Evolutionary conservation across 1,140 invertebrate species (phyloP), one percentile per base, ranked within the genome.

Genomic region (Sinella curviseta): DNA sequence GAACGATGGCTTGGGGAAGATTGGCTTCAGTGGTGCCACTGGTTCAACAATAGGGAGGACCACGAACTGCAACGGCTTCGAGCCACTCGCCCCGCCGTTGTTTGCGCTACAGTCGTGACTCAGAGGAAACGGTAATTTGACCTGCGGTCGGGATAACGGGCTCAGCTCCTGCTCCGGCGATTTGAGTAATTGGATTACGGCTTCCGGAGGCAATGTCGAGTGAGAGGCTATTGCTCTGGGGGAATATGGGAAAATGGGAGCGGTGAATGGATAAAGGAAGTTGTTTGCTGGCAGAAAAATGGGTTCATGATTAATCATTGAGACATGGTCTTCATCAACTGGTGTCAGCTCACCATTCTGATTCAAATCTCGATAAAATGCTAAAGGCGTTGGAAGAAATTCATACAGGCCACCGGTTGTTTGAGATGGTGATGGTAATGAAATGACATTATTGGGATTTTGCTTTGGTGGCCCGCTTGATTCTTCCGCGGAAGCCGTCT

Each of bases 41-140:
- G 65, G 65, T 33, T 70, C 65, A 33, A 70, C 65, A 70, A 70
- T 70, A 30, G 65, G 65, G 4, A 70, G 65, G 8, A 70, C 65
- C 4, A 70, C 65, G 24, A 70, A 70, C n/a, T 70, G 65, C 26
- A 70, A n/a, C 4, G 65, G 65, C n/a, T 70, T 70, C 12, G 65
- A 70, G 8, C 65, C 65, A 65, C 57, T n/a, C n/a, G n/a, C n/a
- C 3, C 24, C 55, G 14, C 39, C 39, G n/a, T n/a, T 48, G 57
- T 26, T 65, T 4, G 8, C 14, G 31, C 65, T 70, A n/a, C 65
- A 70, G 30, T 70, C 65, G 31, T 33, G 65, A 4, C 26, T 70
- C n/a, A 70, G 24, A 30, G 65, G 65, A 33, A 70, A 70, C n/a
- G 65, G 65, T 70, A 70, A 33, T 33, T 70, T 70, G 65, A 70